These are phyloP conservation scores for Gymnoscopelus braueri DNA, from an alignment of 2,797 vertebrate species.

Conservation along the genomic window DNA sequence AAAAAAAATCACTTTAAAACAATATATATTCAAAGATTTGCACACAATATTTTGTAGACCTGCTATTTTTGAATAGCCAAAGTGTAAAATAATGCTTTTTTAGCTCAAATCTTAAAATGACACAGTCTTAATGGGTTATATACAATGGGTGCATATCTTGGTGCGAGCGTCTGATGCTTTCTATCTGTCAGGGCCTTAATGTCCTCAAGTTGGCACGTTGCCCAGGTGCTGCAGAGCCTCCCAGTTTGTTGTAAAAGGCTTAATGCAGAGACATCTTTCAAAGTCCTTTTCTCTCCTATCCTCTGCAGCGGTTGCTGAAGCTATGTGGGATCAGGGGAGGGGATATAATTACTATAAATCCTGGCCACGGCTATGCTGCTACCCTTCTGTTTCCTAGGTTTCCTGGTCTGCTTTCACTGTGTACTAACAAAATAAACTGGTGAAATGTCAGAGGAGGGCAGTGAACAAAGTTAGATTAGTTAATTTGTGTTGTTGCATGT, in stretches of 20 bases:
- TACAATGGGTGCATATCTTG: too few relatives aligned
- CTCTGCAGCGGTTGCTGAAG: neutral
- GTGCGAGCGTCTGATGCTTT: too few relatives aligned
- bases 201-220: too few relatives aligned
- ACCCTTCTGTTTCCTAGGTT: neutral
- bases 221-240: too few relatives aligned
- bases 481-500: neutral
- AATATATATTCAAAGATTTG: too few relatives aligned
- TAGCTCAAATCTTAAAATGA: too few relatives aligned
- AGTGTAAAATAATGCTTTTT: too few relatives aligned
- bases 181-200: too few relatives aligned
- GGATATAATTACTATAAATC: constrained; percentile 12
- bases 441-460: neutral
- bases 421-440: constrained; percentile 14
- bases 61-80: too few relatives aligned
- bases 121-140: too few relatives aligned
- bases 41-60: too few relatives aligned
- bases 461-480: neutral
- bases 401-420: neutral
- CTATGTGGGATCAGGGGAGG: neutral
- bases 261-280: constrained; percentile 5
- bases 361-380: constrained; percentile 26
- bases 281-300: constrained; percentile 9
- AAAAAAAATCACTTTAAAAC: too few relatives aligned
- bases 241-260: constrained; percentile 2